These are phyloP conservation scores for Isoperla grammatica DNA, from an alignment of 2,888 invertebrate genomes.

Conservation along the genomic window DNA sequence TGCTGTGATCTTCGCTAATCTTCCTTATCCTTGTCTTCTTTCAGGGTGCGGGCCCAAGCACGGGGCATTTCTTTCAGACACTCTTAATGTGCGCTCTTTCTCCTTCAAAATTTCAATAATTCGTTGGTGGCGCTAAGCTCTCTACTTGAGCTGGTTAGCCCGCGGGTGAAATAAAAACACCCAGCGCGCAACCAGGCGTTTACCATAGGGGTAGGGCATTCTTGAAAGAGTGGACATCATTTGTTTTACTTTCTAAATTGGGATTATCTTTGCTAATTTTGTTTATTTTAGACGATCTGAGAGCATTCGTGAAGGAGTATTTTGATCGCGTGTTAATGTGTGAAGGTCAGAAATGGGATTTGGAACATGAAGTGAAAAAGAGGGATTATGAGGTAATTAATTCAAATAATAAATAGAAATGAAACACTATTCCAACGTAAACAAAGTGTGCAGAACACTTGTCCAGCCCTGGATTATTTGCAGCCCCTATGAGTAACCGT, in stretches of 20 bases:
- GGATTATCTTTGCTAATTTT: constrained; percentile 23
- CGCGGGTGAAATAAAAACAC: too few relatives aligned
- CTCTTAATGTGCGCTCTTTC: constrained; percentile 9
- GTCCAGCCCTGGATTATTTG: constrained; percentile 9
- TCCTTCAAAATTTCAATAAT: background rate
- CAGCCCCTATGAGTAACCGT: too few relatives aligned
- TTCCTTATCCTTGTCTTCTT: constrained; percentile 9
- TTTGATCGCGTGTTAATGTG: constrained; percentile 94
- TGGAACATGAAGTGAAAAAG: constrained; percentile 99
- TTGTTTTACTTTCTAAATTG: constrained; percentile 13
- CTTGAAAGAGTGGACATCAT: constrained; percentile 8
- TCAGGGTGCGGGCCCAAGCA: constrained; percentile 12
- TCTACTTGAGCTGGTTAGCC: too few relatives aligned
- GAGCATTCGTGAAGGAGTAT: constrained; percentile 92
- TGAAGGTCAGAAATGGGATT: constrained; percentile 99
- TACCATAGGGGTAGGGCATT: too few relatives aligned
- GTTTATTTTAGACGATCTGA: constrained; percentile 73
- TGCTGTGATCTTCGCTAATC: constrained; percentile 4
- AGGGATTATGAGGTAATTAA: constrained; percentile 94
- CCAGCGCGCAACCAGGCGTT: background rate
- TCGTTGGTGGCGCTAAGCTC: too few relatives aligned
- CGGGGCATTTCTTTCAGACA: background rate
- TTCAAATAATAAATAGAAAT: constrained; percentile 7
- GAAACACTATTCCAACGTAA: constrained; percentile 5
- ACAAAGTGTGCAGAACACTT: constrained; percentile 5